A percentile compares a stretch with the other conserved stretches of the same genome.
Evolutionary conservation across 2,113 vertebrate species (phyloP).

Genomic region (Anthoscopus minutus): DNA sequence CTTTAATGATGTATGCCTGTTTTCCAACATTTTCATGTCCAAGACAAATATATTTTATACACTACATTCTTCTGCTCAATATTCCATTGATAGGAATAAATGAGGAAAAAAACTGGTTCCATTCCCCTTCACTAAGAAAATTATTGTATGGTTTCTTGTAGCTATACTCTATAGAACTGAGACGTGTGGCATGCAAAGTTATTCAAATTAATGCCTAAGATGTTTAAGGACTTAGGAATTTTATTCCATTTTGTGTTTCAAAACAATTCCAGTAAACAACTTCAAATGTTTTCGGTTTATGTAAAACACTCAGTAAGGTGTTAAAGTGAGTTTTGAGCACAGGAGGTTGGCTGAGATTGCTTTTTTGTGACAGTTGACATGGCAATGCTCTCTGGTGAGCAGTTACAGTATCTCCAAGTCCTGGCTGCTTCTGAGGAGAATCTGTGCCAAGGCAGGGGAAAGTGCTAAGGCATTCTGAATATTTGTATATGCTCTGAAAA

Average conservation of each 20-base stretch:
- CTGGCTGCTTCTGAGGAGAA: neutral
- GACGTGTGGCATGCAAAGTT: neutral
- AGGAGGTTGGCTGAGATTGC: neutral
- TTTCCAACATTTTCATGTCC: neutral
- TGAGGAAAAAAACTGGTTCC: neutral
- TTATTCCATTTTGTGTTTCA: neutral
- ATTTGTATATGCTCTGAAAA: neutral
- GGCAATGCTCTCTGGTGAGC: neutral
- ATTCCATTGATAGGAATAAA: neutral
- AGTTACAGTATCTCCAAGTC: neutral
- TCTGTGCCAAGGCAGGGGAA: neutral
- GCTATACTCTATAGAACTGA: neutral
- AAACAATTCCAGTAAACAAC: neutral
- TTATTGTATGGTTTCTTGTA: neutral
- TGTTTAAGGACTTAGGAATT: neutral
- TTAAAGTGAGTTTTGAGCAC: neutral
- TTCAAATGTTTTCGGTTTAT: neutral
- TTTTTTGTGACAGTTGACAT: neutral
- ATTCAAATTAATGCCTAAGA: neutral
- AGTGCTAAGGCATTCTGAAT: neutral
- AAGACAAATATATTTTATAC: neutral
- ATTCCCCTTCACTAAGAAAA: neutral
- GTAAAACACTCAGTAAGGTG: neutral
- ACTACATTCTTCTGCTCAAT: neutral
- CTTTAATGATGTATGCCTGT: neutral